Conservation (phyloP, 1,140 invertebrate species). For the Frieseomelitta varia region DNA sequence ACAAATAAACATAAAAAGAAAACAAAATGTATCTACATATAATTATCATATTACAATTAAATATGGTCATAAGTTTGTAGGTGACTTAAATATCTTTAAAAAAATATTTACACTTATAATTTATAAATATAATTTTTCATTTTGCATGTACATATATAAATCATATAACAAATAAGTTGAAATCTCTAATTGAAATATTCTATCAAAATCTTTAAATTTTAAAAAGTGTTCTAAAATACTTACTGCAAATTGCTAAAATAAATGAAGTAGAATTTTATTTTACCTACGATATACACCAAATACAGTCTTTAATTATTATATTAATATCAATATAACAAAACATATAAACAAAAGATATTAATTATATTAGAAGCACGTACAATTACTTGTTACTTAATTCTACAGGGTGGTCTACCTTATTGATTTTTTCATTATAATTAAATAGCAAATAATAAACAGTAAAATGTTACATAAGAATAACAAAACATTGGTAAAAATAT, state of each 20-base stretch:
- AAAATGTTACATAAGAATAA: neutral
- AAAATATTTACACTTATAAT: neutral
- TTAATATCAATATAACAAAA: slow-evolving; percentile 26
- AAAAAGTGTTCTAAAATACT: slow-evolving; percentile 22
- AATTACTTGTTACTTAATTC: slow-evolving; percentile 12
- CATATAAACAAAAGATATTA: neutral
- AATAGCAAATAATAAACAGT: neutral
- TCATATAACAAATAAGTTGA: neutral
- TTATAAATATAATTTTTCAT: neutral
- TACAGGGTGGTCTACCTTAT: slow-evolving; percentile 35
- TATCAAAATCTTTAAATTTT: neutral
- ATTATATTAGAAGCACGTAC: neutral
- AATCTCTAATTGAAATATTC: neutral
- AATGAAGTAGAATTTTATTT: slow-evolving; percentile 9
- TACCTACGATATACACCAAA: slow-evolving; percentile 25
- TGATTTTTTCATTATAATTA: neutral
- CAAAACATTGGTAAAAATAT: neutral
- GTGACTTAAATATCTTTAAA: slow-evolving; percentile 6
- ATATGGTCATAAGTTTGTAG: neutral
- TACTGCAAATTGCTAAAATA: slow-evolving; percentile 20
- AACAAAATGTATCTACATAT: neutral
- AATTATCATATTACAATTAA: neutral
- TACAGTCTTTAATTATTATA: slow-evolving; percentile 14
- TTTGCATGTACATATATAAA: neutral
- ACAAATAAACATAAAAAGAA: neutral